A percentile compares a stretch with the other conserved stretches of the same genome.
Evolutionary conservation across 64 coral and sea anemone genomes (phyloP).

Genomic region (Stichodactyla helianthus): DNA sequence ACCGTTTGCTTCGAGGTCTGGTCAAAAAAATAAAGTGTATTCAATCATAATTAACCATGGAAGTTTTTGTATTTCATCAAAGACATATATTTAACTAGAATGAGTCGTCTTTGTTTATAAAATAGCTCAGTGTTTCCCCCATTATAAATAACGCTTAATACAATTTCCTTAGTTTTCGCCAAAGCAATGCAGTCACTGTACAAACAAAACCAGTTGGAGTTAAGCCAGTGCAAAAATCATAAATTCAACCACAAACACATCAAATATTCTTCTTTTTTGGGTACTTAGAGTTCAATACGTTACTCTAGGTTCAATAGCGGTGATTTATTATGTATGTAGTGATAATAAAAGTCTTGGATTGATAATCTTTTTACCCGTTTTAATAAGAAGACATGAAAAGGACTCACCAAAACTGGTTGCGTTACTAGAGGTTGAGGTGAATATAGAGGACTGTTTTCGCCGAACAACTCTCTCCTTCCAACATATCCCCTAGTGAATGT

Average conservation of each 20-base stretch:
- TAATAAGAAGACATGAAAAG: not conserved
- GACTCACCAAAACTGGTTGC: not conserved
- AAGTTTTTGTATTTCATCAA: not conserved
- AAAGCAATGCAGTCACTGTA: not conserved
- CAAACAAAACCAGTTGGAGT: not conserved
- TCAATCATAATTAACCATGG: not conserved
- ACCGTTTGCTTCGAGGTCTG: not conserved
- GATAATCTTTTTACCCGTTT: not conserved
- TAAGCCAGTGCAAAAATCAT: not conserved
- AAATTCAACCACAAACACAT: not conserved
- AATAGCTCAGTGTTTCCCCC: not conserved
- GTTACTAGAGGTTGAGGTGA: not conserved
- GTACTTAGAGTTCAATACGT: not conserved
- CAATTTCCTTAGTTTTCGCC: not conserved
- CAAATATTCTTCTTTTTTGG: not conserved
- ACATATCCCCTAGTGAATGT: constrained; percentile 36
- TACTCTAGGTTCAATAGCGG: not conserved
- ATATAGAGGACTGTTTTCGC: constrained; percentile 15
- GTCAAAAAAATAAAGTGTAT: not conserved
- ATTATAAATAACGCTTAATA: not conserved
- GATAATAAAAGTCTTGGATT: not conserved
- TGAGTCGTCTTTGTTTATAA: not conserved
- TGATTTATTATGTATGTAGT: not conserved
- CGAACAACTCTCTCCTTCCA: constrained; percentile 25
- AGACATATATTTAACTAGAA: not conserved